phyloP scores from a whole-genome alignment of 2,888 invertebrate species.

The Isoperla grammatica region DNA sequence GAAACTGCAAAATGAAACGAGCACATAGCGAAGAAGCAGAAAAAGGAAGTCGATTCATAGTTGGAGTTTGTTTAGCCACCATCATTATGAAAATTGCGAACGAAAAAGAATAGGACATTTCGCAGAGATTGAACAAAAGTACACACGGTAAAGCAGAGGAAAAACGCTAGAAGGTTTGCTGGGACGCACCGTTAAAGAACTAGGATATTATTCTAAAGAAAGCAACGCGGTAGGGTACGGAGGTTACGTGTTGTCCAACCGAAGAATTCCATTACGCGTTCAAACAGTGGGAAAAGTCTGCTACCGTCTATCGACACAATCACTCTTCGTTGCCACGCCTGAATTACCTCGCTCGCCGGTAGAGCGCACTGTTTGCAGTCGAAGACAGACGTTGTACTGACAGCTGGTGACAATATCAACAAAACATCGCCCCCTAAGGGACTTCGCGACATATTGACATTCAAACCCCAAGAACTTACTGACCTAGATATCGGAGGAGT shows the following conservation, averaged over 20 bases:
- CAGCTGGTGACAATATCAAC: slow-evolving; percentile 8
- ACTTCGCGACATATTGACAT: background rate
- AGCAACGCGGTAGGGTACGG: slow-evolving; percentile 17
- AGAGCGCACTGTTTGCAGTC: too few species aligned
- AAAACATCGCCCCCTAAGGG: background rate
- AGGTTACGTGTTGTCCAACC: slow-evolving; percentile 21
- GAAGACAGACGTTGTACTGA: slow-evolving; percentile 7
- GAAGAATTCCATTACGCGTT: slow-evolving; percentile 24
- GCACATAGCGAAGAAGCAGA: too few species aligned
- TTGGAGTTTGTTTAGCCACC: too few species aligned
- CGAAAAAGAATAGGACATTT: too few species aligned
- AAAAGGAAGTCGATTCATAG: too few species aligned
- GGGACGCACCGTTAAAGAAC: background rate
- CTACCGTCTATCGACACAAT: background rate
- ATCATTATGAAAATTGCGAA: too few species aligned
- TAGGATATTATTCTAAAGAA: slow-evolving; percentile 6
- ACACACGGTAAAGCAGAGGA: background rate
- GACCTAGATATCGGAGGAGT: too few species aligned
- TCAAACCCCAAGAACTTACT: too few species aligned
- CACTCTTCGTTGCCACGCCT: background rate
- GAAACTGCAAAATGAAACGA: too few species aligned
- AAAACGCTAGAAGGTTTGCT: slow-evolving; percentile 9
- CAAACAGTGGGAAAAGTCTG: slow-evolving; percentile 14
- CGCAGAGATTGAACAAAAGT: background rate
- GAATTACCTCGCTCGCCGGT: background rate